phyloP scores from a whole-genome alignment of 2,797 vertebrate genomes.

The Gallirallus australis region DNA sequence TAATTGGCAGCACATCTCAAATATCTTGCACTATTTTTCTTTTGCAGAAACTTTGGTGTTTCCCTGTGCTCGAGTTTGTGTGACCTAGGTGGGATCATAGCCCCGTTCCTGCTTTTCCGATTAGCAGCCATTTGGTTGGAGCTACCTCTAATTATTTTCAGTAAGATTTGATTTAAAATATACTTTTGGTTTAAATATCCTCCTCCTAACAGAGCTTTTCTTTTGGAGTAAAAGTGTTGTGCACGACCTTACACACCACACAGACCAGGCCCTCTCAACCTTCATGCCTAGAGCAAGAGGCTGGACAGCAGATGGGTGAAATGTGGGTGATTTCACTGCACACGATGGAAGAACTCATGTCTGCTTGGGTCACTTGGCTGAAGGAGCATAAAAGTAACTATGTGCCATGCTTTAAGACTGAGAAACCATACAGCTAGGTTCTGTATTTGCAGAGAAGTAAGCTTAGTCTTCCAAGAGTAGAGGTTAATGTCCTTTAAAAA shows the following conservation, averaged over 20 bases:
- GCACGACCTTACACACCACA: neutral
- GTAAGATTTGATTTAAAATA: constrained; percentile 67
- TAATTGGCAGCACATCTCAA: neutral
- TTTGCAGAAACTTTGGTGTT: constrained; percentile 83
- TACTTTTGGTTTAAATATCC: neutral
- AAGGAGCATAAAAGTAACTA: neutral
- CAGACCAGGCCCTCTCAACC: neutral
- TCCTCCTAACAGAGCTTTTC: neutral
- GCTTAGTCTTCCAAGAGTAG: neutral
- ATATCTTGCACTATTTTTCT: neutral
- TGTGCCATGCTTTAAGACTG: neutral
- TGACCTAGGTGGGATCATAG: constrained; percentile 82
- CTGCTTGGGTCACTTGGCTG: neutral
- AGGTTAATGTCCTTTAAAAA: neutral
- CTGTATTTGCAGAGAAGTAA: neutral
- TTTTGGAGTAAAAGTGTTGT: neutral
- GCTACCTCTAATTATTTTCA: constrained; percentile 83
- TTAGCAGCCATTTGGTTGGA: constrained; percentile 80
- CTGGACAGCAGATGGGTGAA: neutral
- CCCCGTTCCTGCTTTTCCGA: constrained; percentile 82
- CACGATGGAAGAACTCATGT: neutral
- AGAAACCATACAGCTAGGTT: neutral
- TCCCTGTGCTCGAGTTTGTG: constrained; percentile 82
- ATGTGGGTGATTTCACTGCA: neutral
- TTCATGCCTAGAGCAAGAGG: neutral